phyloP scores from a whole-genome alignment of 2,113 vertebrate genomes.

The Burhinus bistriatus region DNA sequence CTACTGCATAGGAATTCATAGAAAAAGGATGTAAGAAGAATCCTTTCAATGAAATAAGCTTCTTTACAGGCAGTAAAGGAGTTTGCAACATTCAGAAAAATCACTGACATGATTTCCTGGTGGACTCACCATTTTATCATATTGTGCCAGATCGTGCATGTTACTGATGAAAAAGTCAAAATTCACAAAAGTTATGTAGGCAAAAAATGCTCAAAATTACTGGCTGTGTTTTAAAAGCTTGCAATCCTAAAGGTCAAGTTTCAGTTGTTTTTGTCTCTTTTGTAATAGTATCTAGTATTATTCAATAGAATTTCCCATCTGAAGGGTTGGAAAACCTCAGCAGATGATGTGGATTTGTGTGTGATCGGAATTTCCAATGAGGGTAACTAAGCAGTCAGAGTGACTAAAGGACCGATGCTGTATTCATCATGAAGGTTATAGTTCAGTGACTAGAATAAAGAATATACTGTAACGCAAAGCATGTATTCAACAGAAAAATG shows the following conservation, averaged over 20 bases:
- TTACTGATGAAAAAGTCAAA: not conserved
- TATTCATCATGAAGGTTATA: not conserved
- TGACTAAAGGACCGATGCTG: not conserved
- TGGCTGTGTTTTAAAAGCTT: not conserved
- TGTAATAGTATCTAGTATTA: not conserved
- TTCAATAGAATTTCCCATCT: not conserved
- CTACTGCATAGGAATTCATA: not conserved
- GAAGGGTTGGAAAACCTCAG: not conserved
- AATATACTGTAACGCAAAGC: not conserved
- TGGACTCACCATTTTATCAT: not conserved
- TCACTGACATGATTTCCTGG: not conserved
- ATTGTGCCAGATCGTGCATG: not conserved
- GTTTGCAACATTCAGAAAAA: not conserved
- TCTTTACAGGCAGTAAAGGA: not conserved
- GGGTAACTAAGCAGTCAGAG: not conserved
- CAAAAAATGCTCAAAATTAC: not conserved
- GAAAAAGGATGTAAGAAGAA: not conserved
- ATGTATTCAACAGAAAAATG: not conserved
- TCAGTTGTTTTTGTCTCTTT: not conserved
- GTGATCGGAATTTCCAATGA: not conserved
- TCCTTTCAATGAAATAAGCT: not conserved
- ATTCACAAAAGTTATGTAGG: not conserved
- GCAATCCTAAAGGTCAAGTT: not conserved
- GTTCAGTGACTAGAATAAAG: not conserved
- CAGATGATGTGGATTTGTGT: not conserved